These are phyloP conservation scores for Rhizomys pruinosus DNA, from an alignment of 2,113 vertebrate species.

Conservation along the genomic window DNA sequence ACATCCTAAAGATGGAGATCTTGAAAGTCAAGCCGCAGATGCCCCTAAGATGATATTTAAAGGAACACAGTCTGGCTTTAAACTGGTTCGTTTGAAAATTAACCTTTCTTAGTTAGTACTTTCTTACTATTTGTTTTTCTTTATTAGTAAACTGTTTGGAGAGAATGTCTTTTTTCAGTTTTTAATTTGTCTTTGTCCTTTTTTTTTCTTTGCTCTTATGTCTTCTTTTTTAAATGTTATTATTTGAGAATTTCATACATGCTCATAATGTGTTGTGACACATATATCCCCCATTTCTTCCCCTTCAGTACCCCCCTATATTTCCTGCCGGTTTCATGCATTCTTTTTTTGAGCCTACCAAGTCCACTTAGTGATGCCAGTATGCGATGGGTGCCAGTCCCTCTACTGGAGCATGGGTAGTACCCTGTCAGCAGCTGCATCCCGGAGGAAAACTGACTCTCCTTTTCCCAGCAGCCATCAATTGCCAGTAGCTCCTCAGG, in stretches of 20 bases:
- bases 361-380: not conserved
- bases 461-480: not conserved
- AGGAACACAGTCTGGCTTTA: constrained; percentile 2
- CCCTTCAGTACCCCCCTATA: not conserved
- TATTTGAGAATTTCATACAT: not conserved
- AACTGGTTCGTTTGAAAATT: constrained; percentile 35
- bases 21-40: not conserved
- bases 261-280: not conserved
- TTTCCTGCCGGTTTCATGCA: not conserved
- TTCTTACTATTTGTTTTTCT: constrained; percentile 23
- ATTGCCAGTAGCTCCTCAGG: not conserved
- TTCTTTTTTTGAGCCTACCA: not conserved
- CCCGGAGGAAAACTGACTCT: not conserved
- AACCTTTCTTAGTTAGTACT: not conserved
- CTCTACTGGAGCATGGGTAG: not conserved
- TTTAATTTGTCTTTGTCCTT: not conserved
- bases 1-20: not conserved
- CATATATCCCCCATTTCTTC: too few species aligned
- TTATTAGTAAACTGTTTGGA: not conserved
- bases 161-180: not conserved
- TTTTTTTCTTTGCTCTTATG: not conserved
- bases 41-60: not conserved
- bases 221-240: not conserved
- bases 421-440: not conserved
- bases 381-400: too few species aligned